Conservation (phyloP, 2,797 vertebrate genomes). For the Hemibagrus guttatus region DNA sequence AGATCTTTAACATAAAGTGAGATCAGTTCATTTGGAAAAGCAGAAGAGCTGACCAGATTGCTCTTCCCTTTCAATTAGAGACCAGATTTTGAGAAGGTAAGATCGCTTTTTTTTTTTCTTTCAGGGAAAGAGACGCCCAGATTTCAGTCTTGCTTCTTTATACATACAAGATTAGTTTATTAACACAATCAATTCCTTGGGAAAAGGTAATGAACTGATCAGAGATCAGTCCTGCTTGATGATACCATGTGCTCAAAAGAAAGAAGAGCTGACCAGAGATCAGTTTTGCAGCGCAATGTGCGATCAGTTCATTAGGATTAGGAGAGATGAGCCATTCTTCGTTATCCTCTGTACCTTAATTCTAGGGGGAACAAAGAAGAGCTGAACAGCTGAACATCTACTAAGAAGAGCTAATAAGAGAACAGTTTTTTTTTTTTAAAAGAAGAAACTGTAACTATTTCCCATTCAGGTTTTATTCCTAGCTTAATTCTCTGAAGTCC, state of each 20-base stretch:
- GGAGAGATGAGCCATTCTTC: not conserved
- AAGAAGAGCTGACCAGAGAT: not conserved
- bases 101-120: too few species aligned
- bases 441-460: not conserved
- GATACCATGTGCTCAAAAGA: not conserved
- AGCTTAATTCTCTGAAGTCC: not conserved
- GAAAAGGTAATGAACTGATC: not conserved
- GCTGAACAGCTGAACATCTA: not conserved
- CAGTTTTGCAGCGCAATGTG: not conserved
- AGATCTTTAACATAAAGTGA: not conserved
- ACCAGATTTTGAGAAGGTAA: too few species aligned
- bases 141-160: too few species aligned
- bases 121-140: too few species aligned
- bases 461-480: not conserved
- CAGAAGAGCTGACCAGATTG: not conserved
- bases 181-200: not conserved
- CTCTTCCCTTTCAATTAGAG: too few species aligned
- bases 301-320: not conserved
- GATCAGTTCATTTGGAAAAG: not conserved
- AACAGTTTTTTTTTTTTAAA: not conserved
- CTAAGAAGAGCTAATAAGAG: not conserved
- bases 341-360: not conserved
- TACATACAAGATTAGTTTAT: too few species aligned
- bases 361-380: not conserved
- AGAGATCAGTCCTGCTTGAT: not conserved